These are phyloP conservation scores for Flabesymbios commensalis DNA, from an alignment of 2,888 invertebrate genomes.

Conservation along the genomic window DNA sequence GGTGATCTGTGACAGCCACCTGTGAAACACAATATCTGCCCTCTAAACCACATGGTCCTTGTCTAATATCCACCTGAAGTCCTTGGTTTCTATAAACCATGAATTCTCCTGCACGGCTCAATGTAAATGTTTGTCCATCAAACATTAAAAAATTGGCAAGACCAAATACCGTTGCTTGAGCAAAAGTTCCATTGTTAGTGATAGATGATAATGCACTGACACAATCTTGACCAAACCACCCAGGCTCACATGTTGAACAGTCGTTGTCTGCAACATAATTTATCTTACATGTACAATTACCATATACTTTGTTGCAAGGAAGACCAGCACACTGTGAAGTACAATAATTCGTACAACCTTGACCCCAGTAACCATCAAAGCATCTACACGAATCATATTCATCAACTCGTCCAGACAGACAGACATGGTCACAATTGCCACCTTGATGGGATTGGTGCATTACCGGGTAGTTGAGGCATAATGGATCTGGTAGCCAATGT, in stretches of 20 bases:
- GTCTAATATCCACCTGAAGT: conserved; percentile 27
- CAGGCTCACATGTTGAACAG: conserved; percentile 37
- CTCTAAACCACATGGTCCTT: conserved; percentile 32
- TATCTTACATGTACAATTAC: conserved; percentile 38
- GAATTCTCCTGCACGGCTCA: conserved; percentile 5
- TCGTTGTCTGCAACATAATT: conserved; percentile 25
- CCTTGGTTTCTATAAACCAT: neutral
- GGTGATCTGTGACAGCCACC: neutral
- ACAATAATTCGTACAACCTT: conserved; percentile 34
- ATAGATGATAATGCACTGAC: conserved; percentile 24
- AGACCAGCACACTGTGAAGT: conserved; percentile 36
- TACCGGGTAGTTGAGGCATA: neutral
- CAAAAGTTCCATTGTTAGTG: conserved; percentile 1
- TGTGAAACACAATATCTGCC: neutral
- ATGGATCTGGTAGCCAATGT: too few relatives aligned
- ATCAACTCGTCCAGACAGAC: neutral
- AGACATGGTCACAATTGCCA: neutral
- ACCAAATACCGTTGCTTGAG: conserved; percentile 32
- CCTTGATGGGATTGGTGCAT: neutral
- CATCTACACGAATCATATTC: conserved; percentile 31
- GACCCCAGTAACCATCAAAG: conserved; percentile 37
- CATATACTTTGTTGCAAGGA: conserved; percentile 31
- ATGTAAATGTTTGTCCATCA: conserved; percentile 23
- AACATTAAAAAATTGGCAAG: conserved; percentile 37
- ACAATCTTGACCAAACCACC: conserved; percentile 43